phyloP scores from a whole-genome alignment of 2,888 invertebrate genomes.

The Andricus quercusramuli region DNA sequence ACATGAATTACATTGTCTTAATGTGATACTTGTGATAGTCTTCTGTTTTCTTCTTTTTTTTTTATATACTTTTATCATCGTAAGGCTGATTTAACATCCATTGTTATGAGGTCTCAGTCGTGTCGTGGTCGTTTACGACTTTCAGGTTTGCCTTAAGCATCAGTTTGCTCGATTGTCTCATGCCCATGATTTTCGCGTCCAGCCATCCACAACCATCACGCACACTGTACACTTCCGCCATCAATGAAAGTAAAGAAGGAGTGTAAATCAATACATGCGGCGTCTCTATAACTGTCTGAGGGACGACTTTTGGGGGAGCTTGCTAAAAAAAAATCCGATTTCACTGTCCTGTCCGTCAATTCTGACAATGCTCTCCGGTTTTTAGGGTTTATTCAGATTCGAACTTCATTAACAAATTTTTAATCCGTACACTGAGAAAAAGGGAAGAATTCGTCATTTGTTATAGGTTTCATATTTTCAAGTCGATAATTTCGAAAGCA shows the following conservation, averaged over 20 bases:
- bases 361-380: background rate
- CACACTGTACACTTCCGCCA: constrained; percentile 20
- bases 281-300: constrained; percentile 5
- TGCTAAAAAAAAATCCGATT: constrained; percentile 1
- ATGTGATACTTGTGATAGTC: background rate
- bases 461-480: background rate
- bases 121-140: background rate
- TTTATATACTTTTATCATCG: background rate
- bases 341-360: background rate
- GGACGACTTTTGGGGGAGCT: background rate
- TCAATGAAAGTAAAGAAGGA: constrained; percentile 26
- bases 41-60: background rate
- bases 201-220: constrained; percentile 24
- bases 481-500: too few relatives aligned
- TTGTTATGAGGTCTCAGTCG: background rate
- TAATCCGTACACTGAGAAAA: background rate
- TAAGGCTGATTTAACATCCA: background rate
- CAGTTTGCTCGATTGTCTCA: constrained; percentile 21
- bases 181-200: constrained; percentile 10
- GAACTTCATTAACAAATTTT: background rate
- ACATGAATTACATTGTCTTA: background rate
- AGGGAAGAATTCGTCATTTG: background rate
- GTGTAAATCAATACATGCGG: constrained; percentile 30
- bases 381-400: background rate
- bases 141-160: constrained; percentile 11